Conservation (phyloP, 2,113 vertebrate genomes). For the Psilopogon haemacephalus region DNA sequence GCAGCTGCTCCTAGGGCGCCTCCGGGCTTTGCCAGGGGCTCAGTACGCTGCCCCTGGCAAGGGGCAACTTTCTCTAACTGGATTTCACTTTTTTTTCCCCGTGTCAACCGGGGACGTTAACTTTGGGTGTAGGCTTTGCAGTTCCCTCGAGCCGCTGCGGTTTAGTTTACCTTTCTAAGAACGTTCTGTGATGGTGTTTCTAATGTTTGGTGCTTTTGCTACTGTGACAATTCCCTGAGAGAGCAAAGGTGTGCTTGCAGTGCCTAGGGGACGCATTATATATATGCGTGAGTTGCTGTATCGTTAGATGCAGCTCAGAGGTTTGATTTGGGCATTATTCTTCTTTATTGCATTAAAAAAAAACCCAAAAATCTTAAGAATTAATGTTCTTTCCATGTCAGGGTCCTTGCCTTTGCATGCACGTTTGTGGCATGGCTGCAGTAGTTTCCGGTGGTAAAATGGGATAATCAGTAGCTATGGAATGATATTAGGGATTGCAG, state of each 20-base stretch:
- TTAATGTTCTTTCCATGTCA: background rate
- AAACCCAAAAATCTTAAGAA: too few relatives aligned
- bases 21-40: background rate
- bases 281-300: background rate
- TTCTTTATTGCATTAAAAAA: background rate
- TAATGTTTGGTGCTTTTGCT: background rate
- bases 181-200: background rate
- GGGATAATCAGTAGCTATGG: accelerated
- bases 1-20: background rate
- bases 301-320: background rate
- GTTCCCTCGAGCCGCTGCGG: background rate
- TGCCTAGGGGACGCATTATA: background rate
- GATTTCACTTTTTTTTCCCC: background rate
- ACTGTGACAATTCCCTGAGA: background rate
- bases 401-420: background rate
- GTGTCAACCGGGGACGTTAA: background rate
- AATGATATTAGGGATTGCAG: background rate
- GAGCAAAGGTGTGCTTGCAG: background rate
- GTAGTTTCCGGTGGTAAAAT: background rate
- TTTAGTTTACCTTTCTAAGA: background rate
- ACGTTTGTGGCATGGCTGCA: background rate
- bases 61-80: background rate
- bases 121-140: background rate
- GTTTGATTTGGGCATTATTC: background rate
- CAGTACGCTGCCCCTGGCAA: background rate